Conservation (phyloP, 2,113 vertebrate species). For the Gasterosteus aculeatus region DNA sequence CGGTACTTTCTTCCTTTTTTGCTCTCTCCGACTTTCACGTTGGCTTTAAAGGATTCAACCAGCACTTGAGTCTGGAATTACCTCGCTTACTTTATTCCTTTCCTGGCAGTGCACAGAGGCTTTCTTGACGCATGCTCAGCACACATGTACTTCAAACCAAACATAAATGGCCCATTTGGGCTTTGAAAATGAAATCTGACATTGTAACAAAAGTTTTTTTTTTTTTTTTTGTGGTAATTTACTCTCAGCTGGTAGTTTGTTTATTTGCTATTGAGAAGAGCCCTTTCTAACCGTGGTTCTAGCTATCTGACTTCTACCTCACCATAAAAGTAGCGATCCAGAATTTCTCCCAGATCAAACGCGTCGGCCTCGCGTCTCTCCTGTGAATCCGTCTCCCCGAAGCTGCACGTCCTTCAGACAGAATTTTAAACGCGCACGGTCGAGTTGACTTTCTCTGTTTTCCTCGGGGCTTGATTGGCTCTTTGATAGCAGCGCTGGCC, state of each 20-base stretch:
- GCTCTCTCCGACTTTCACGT: conserved; percentile 38
- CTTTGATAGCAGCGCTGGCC: not conserved
- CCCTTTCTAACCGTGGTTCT: not conserved
- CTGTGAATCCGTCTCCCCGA: not conserved
- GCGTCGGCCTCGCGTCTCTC: conserved; percentile 1
- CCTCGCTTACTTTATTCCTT: conserved; percentile 21
- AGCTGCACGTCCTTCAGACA: conserved; percentile 29
- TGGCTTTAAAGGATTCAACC: conserved; percentile 33
- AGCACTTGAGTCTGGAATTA: conserved; percentile 35
- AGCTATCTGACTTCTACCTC: not conserved
- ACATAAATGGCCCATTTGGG: not conserved
- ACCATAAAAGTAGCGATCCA: not conserved
- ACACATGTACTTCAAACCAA: conserved; percentile 33
- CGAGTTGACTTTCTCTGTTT: not conserved
- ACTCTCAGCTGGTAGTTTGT: not conserved
- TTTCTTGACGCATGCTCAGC: conserved; percentile 2
- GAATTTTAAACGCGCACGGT: conserved; percentile 28
- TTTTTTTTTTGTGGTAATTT: not conserved
- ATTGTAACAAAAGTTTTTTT: not conserved
- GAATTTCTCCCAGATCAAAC: not conserved
- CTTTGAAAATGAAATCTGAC: conserved; percentile 23
- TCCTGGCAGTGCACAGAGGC: not conserved
- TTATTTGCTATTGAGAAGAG: not conserved
- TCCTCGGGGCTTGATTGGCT: conserved; percentile 9
- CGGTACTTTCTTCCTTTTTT: conserved; percentile 17